These are phyloP conservation scores for Bujurquina vittata DNA, from an alignment of 2,113 vertebrate species.

Conservation along the genomic window DNA sequence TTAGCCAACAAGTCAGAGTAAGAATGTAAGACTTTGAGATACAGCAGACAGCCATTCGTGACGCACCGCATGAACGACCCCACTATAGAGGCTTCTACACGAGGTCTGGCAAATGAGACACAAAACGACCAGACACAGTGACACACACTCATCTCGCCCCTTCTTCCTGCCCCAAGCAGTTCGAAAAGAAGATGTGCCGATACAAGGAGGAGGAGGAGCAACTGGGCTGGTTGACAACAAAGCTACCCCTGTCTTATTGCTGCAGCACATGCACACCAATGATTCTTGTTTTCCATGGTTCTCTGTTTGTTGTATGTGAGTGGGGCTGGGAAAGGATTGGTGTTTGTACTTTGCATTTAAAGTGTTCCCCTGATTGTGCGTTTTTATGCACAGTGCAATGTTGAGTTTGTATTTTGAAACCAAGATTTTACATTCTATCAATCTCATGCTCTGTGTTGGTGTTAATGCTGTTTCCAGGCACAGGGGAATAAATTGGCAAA, in stretches of 20 bases:
- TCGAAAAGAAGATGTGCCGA: conserved; percentile 53
- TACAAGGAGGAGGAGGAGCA: conserved; percentile 58
- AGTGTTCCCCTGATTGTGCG: conserved; percentile 59
- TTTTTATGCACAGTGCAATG: conserved; percentile 50
- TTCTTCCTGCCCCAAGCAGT: conserved; percentile 40
- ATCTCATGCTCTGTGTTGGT: conserved; percentile 27
- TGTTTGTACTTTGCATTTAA: conserved; percentile 68
- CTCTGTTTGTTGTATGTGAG: conserved; percentile 55
- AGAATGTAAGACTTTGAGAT: conserved; percentile 7
- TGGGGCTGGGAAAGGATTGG: background rate
- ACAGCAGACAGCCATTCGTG: conserved; percentile 8
- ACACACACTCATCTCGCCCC: conserved; percentile 23
- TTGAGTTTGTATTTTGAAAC: conserved; percentile 55
- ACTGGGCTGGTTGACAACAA: conserved; percentile 55
- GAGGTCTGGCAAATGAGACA: conserved; percentile 9
- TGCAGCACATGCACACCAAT: conserved; percentile 66
- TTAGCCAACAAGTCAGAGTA: conserved; percentile 3
- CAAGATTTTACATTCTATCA: conserved; percentile 54
- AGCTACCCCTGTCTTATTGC: conserved; percentile 64
- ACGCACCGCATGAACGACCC: conserved; percentile 3
- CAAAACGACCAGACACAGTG: conserved; percentile 22
- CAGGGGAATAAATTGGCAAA: background rate
- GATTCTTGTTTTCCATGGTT: conserved; percentile 51
- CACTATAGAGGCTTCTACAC: conserved; percentile 2
- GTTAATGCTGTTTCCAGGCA: conserved; percentile 17